Evolutionary conservation across 2,797 vertebrate species (phyloP), one percentile per base, ranked within the genome.

Genomic region (Pipistrellus kuhlii): DNA sequence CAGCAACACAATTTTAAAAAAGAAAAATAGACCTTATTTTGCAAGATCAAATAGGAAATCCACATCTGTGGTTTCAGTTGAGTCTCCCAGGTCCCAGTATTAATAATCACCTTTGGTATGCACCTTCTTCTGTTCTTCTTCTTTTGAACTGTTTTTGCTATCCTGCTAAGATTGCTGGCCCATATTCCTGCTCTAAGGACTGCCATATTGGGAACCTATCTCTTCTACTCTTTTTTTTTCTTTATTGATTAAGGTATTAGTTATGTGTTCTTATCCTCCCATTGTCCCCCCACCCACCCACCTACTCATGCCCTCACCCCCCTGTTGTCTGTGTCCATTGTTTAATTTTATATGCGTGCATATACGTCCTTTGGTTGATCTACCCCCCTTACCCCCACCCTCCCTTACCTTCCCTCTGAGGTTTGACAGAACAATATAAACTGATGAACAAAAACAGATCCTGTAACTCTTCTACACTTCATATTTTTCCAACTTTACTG

Each of bases 31-130:
- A 48, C 20, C 53, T 81, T 87, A 69, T 51, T 89, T 83, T 15
- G 20, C 59, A 20, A 51, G 41, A 91, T 71, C 21, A 51, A 91
- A 71, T 23, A 90, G 85, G 14, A 94, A 84, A 84, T 68, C 35
- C 44, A 38, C 12, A 41, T 81, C 64, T 51, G 30, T 76, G 53
- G 15, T 32, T 81, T 91, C 55, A 55, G 30, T 72, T 51, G 44
- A 4, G 17, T 78, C 11, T 69, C 46, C 30, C n/a, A 15, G 44
- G 14, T 55, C 13, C 3, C 13, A 71, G 2, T 21, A 55, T 48
- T 94, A 44, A 51, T 25, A 59, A 59, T 86, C 48, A 38, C 48
- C 44, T 83, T 84, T 46, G 51, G 9, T 81, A n/a, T 20, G 59
- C 18, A 48, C 15, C 53, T 25, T n/a, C 21, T 44, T 20, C 35